A percentile compares a stretch with the other conserved stretches of the same genome.
Conservation (phyloP, 2,888 invertebrate species). For the Xanthorhoe spadicearia region DNA sequence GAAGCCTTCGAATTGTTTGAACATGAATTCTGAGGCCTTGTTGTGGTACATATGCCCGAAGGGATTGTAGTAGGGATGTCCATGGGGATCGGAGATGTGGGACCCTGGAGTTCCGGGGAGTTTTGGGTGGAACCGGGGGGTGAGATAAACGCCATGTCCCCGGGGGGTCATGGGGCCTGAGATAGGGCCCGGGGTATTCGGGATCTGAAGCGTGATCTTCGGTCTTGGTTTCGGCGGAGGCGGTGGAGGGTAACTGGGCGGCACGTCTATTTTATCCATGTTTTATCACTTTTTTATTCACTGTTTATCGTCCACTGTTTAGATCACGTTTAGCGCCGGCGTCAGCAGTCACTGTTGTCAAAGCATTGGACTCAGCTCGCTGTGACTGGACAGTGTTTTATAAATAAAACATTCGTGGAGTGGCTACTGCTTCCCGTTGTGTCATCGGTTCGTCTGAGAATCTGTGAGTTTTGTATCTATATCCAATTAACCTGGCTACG, state of each 20-base stretch:
- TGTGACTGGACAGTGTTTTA: constrained; percentile 74
- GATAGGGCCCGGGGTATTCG: constrained; percentile 47
- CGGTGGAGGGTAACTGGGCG: constrained; percentile 70
- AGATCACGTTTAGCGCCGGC: constrained; percentile 60
- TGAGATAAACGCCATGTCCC: constrained; percentile 59
- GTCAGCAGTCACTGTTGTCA: constrained; percentile 46
- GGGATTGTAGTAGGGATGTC: constrained; percentile 71
- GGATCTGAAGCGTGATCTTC: constrained; percentile 82
- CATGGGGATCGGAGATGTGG: constrained; percentile 67
- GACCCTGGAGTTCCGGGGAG: constrained; percentile 66
- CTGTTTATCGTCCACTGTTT: constrained; percentile 43
- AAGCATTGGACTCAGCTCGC: constrained; percentile 32
- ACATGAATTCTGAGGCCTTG: constrained; percentile 91
- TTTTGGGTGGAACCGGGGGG: constrained; percentile 58
- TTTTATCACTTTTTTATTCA: constrained; percentile 35
- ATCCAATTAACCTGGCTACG: constrained; percentile 38
- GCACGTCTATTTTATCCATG: constrained; percentile 65
- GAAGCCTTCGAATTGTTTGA: constrained; percentile 91
- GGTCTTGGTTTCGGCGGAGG: constrained; percentile 73
- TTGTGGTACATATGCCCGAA: constrained; percentile 84
- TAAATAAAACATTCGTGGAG: constrained; percentile 73
- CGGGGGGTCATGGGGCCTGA: constrained; percentile 54
- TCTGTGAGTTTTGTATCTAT: not conserved
- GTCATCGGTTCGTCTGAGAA: constrained; percentile 59
- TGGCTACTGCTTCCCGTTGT: constrained; percentile 69